Conservation (phyloP, 2,888 invertebrate species). For the Tipula vernalis region DNA sequence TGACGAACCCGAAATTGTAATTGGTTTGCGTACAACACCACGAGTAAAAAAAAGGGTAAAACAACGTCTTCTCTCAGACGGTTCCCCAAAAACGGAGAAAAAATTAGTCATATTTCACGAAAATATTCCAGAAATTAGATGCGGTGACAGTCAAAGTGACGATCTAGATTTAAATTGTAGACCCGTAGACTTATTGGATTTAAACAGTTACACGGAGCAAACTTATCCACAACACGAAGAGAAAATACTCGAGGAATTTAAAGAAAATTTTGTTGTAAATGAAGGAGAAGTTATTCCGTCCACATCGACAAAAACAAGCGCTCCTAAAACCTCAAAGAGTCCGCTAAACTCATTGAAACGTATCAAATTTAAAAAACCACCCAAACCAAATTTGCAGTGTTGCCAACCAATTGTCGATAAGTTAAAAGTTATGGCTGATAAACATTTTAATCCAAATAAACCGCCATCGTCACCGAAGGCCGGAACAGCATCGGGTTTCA, state of each 20-base stretch:
- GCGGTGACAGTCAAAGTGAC: background rate
- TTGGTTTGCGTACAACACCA: constrained; percentile 21
- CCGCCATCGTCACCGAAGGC: constrained; percentile 20
- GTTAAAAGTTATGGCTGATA: constrained; percentile 49
- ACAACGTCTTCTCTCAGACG: constrained; percentile 28
- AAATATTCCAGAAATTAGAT: background rate
- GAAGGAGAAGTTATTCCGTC: constrained; percentile 31
- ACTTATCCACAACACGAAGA: background rate
- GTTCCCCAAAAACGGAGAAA: constrained; percentile 34
- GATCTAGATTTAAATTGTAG: background rate
- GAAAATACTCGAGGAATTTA: background rate
- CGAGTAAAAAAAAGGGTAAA: constrained; percentile 26
- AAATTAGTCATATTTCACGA: constrained; percentile 23
- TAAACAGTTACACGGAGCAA: background rate
- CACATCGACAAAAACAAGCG: constrained; percentile 37
- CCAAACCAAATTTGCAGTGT: constrained; percentile 26
- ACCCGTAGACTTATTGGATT: background rate
- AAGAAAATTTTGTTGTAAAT: constrained; percentile 4
- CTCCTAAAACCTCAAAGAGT: constrained; percentile 45
- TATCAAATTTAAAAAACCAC: constrained; percentile 25
- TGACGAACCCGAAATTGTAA: constrained; percentile 34
- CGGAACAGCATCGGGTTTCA: constrained; percentile 29
- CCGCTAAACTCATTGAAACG: constrained; percentile 19
- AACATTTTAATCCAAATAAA: constrained; percentile 36
- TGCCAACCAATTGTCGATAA: constrained; percentile 48